Evolutionary conservation across 2,113 vertebrate genomes (phyloP).

Genomic region (Semnopithecus entellus): DNA sequence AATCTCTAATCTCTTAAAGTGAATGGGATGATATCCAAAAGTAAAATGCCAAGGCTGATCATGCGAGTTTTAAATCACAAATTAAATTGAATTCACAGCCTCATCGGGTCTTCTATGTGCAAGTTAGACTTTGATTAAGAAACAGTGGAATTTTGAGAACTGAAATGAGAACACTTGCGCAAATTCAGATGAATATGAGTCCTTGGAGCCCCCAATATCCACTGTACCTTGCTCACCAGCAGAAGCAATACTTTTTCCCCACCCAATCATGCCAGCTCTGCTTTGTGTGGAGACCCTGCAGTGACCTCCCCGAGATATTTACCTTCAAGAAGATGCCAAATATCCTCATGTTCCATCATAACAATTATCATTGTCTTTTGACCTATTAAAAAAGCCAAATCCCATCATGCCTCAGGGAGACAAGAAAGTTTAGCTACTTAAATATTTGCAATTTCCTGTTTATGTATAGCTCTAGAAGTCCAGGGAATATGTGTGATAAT

Average conservation of each 20-base stretch:
- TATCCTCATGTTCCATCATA: neutral
- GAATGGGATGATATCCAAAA: neutral
- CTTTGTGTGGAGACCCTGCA: neutral
- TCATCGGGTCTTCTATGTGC: neutral
- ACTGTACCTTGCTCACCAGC: neutral
- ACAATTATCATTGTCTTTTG: neutral
- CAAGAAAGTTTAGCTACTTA: neutral
- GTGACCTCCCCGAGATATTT: neutral
- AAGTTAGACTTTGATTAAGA: neutral
- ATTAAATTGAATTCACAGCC: neutral
- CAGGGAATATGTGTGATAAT: neutral
- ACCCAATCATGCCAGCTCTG: neutral
- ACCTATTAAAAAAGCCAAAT: neutral
- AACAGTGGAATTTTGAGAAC: neutral
- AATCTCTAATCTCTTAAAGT: conserved; percentile 29
- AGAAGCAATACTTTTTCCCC: neutral
- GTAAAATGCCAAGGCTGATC: neutral
- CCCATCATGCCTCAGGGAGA: neutral
- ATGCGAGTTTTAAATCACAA: neutral
- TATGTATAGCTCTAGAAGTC: neutral
- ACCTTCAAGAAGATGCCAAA: neutral
- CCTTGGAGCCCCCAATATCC: neutral
- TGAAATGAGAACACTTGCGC: neutral
- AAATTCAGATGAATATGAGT: neutral
- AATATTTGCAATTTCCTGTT: neutral